phyloP scores from a whole-genome alignment of 2,797 vertebrate genomes.

The Gambelia wislizenii region DNA sequence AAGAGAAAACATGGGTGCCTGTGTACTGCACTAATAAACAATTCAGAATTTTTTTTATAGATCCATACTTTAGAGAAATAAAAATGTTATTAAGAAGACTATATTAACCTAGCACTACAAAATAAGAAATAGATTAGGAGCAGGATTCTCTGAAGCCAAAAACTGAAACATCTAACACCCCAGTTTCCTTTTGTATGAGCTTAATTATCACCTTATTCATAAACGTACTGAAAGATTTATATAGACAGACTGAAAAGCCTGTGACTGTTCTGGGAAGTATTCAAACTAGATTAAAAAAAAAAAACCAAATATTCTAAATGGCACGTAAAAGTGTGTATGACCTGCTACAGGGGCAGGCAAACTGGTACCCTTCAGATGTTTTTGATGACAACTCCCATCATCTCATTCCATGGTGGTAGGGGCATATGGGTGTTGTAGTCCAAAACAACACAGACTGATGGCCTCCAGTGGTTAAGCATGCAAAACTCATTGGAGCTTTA shows the following conservation, averaged over 20 bases:
- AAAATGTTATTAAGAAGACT: not conserved
- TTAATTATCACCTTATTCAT: too few species aligned
- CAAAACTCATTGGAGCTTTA: not conserved
- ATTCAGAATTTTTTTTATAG: not conserved
- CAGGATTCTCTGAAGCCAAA: not conserved
- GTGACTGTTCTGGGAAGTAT: not conserved
- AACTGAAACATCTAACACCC: not conserved
- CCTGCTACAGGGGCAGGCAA: not conserved
- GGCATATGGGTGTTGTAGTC: too few species aligned
- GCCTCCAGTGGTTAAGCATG: too few species aligned
- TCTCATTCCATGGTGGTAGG: too few species aligned
- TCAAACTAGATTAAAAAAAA: not conserved
- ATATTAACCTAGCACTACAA: not conserved
- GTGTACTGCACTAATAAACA: not conserved
- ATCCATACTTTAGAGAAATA: not conserved
- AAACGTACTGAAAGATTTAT: not conserved
- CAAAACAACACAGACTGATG: too few species aligned
- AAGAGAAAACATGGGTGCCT: not conserved
- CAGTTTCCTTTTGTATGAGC: not conserved
- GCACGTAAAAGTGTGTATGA: not conserved
- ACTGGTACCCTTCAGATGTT: too few species aligned
- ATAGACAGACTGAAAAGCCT: not conserved
- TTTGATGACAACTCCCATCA: too few species aligned
- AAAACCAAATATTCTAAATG: not conserved
- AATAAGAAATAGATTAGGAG: not conserved